Base-by-base conservation (phyloP, 2,113 vertebrate genomes). In the Rhizomys pruinosus region DNA sequence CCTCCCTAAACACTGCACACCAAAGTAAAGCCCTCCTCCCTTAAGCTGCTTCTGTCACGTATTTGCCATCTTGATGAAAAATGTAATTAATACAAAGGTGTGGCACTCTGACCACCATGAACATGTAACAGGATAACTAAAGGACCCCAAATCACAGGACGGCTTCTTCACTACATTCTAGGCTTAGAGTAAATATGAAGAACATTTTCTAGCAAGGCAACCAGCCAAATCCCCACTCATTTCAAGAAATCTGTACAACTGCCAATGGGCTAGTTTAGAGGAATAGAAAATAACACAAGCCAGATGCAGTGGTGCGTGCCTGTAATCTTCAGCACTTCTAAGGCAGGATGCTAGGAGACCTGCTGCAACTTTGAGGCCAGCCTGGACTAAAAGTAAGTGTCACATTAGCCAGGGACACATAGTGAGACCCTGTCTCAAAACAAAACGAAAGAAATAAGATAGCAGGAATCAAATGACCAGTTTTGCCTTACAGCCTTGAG, bases 401-500 rank as follows among this genome's bases (percentile, higher is more conserved):
- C 66, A 55, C 34, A n/a, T 23, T 22, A 29, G 64, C 61, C 34
- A 32, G 66, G 25, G 37, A 20, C 57, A 39, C 66, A 57, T 17
- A 39, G 68, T 25, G n/a, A 69, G 29, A 69, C 6, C 20, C 76
- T 55, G 29, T 25, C 47, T 86, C 52, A 72, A 29, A 34, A 34
- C 19, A 82, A 61, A n/a, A 52, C 32, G 12, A 57, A n/a, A 37
- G 27, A 57, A 37, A 47, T 23, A 85, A 57, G 27, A 19, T 0
- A 71, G 47, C 44, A 88, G 66, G 66, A 90, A 68, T 84, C 69
- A 86, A 85, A 59, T 63, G 47, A 87, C 27, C 52, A 71, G 73
- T 89, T 91, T 73, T 25, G 92, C 84, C 29, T 39, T 52, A 87
- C 5, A 47, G 69, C 2, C 42, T 82, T 37, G 44, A 69, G n/a